phyloP scores from a whole-genome alignment of 92 coral and sea anemone species.

The Epizoanthus ramosus region DNA sequence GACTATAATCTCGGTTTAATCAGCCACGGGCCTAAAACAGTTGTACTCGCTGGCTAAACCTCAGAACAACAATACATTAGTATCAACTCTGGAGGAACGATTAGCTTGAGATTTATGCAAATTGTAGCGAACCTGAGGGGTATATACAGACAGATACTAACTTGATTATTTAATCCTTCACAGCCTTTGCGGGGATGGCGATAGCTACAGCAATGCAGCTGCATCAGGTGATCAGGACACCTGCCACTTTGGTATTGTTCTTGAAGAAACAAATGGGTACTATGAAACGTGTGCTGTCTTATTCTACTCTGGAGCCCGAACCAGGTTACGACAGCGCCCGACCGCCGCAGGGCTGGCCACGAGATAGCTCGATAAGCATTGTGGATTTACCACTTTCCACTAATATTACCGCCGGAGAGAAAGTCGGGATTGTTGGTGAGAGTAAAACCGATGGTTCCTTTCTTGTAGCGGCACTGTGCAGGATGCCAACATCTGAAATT shows the following conservation, averaged over 20 bases:
- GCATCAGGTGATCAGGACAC: neutral
- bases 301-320: slow-evolving; percentile 10
- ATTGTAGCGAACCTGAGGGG: too few relatives aligned
- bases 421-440: slow-evolving; percentile 9
- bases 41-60: too few relatives aligned
- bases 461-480: neutral
- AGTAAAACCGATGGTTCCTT: neutral
- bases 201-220: neutral
- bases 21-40: too few relatives aligned
- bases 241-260: neutral
- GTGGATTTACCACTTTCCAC: neutral
- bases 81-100: too few relatives aligned
- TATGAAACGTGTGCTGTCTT: slow-evolving; percentile 1
- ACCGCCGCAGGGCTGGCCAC: slow-evolving; percentile 17
- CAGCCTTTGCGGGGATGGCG: slow-evolving; percentile 14
- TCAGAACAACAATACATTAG: too few relatives aligned
- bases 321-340: neutral
- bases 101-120: too few relatives aligned
- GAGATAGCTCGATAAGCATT: neutral
- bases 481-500: neutral
- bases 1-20: too few relatives aligned
- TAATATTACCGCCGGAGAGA: neutral
- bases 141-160: neutral
- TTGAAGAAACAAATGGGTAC: neutral
- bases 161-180: neutral